phyloP scores from a whole-genome alignment of 2,113 vertebrate species.

The Tetrao urogallus region DNA sequence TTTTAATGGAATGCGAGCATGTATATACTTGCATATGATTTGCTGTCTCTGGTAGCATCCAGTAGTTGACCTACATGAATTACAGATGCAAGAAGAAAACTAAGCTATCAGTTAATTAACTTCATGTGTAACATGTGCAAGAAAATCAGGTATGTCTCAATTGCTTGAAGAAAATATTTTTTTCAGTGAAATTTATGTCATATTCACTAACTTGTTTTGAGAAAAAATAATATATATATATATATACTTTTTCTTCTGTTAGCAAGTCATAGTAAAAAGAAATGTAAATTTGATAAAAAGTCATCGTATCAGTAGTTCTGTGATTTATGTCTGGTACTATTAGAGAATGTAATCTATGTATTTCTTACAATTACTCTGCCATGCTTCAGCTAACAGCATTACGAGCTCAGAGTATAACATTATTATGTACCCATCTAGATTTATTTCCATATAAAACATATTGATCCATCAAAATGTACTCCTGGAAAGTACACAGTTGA shows the following conservation, averaged over 20 bases:
- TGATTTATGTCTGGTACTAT: neutral
- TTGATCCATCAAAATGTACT: neutral
- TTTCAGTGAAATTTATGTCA: neutral
- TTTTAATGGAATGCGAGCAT: neutral
- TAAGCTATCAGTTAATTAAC: neutral
- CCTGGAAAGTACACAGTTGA: conserved; percentile 5
- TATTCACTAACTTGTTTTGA: neutral
- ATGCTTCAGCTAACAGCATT: neutral
- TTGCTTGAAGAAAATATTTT: neutral
- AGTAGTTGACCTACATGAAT: neutral
- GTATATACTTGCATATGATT: neutral
- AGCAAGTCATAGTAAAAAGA: neutral
- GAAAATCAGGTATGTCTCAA: neutral
- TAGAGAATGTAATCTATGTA: neutral
- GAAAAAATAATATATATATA: neutral
- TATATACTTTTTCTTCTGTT: neutral
- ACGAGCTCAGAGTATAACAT: neutral
- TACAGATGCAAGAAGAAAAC: neutral
- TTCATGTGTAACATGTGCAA: neutral
- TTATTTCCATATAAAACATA: conserved; percentile 10
- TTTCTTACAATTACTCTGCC: neutral
- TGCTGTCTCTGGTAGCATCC: neutral
- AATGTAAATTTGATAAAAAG: neutral
- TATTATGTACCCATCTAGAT: neutral
- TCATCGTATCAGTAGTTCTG: neutral